Evolutionary conservation across 1,140 invertebrate species (phyloP), one percentile per base, ranked within the genome.

Genomic region (Leptonema lineaticorne): DNA sequence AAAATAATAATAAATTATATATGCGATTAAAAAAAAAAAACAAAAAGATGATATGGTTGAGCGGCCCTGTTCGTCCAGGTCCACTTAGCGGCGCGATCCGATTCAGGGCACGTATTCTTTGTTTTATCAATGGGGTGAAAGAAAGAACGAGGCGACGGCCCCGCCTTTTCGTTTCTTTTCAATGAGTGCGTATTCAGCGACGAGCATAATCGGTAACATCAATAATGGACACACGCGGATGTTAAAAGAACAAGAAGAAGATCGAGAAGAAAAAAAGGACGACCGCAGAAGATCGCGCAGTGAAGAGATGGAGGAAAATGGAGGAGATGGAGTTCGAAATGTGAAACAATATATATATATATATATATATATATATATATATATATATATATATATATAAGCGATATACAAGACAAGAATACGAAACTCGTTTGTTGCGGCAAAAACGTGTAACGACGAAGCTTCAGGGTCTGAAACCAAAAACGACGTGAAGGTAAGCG

Each of bases 101-200:
- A 67, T 67, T 67, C 65, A 67, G 57, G 29, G 29, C 65, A 67
- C 65, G 65, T 67, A 50, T 56, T 58, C 57, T 59, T 59, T 67
- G 53, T 67, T 67, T 48, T 67, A 59, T 67, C 22, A 67, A 67
- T 67, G 65, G 53, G 57, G 50, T 53, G 50, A 53, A 53, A 53
- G 22, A 24, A 53, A 53, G 50, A 53, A 4, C n/a, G 20, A 26
- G 16, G 20, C 22, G 22, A 11, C 11, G 11, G 11, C 50, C 50
- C 20, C 50, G 37, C 37, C 50, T 26, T 53, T 53, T 53, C 50
- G 22, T 50, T 11, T n/a, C 57, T 62, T 50, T 64, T 62, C 59
- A 62, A 62, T 62, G 59, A 41, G 33, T 9, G 16, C 41, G 6
- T 27, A 62, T 62, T 41, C 59, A 30, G 14, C 27, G 53, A n/a